These are phyloP conservation scores for Drosophila atroscutellata DNA, from an alignment of 2,888 invertebrate species.

Conservation along the genomic window DNA sequence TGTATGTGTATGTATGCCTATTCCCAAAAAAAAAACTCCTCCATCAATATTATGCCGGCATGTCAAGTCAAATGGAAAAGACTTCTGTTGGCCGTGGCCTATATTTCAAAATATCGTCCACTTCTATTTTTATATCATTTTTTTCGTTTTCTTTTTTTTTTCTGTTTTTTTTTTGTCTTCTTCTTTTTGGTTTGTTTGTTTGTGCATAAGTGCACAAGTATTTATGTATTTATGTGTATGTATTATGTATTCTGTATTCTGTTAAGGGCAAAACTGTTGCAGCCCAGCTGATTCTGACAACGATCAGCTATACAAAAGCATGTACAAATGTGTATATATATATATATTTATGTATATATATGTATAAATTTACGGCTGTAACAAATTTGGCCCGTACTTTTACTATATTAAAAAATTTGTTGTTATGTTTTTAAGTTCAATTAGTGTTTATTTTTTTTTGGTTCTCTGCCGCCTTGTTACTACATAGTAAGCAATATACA, in stretches of 20 bases:
- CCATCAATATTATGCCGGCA: conserved; percentile 23
- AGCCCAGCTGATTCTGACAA: conserved; percentile 9
- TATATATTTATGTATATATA: no score
- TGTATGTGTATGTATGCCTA: conserved; percentile 6
- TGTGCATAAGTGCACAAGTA: conserved; percentile 52
- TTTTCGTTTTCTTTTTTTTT: background rate
- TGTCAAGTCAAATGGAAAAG: conserved; percentile 10
- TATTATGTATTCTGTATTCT: conserved; percentile 22
- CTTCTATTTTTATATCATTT: conserved; percentile 29
- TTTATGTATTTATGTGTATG: conserved; percentile 26
- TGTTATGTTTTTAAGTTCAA: conserved; percentile 75
- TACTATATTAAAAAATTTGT: conserved; percentile 48
- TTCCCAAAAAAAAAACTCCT: background rate
- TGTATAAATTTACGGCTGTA: background rate
- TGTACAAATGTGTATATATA: no score
- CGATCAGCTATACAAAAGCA: background rate
- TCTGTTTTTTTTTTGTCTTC: background rate
- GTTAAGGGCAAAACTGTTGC: conserved; percentile 32
- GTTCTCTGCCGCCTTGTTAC: conserved; percentile 24
- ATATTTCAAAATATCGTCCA: conserved; percentile 52
- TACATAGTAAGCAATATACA: conserved; percentile 3
- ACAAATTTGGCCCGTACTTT: conserved; percentile 28
- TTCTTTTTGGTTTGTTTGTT: background rate
- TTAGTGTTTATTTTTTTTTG: conserved; percentile 60
- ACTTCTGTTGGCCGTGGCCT: background rate